These are phyloP conservation scores for Dolichotis patagonum DNA, from an alignment of 2,113 vertebrate species.

Conservation along the genomic window DNA sequence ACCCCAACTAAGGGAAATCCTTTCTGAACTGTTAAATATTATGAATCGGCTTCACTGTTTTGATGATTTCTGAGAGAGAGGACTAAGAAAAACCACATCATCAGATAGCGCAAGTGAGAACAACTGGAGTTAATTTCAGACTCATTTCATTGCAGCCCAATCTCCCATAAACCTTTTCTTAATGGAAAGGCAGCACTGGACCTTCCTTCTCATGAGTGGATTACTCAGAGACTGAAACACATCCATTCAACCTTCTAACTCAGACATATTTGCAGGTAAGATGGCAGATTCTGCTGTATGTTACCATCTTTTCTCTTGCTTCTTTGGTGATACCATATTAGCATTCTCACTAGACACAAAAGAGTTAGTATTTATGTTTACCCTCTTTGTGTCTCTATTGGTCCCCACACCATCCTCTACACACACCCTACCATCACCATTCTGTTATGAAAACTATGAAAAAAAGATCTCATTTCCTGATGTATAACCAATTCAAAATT, in stretches of 20 bases:
- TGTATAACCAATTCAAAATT: neutral
- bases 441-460: neutral
- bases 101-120: neutral
- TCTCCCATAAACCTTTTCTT: neutral
- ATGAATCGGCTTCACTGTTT: constrained; percentile 8
- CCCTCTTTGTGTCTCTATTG: neutral
- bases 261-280: neutral
- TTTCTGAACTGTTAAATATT: neutral
- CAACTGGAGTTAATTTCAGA: neutral
- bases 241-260: neutral
- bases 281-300: neutral
- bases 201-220: neutral
- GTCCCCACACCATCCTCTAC: neutral
- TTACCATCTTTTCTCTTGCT: neutral
- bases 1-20: neutral
- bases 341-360: neutral
- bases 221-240: neutral
- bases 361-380: neutral
- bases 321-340: neutral
- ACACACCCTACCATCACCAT: neutral
- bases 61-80: constrained; percentile 32
- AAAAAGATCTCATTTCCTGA: constrained; percentile 10
- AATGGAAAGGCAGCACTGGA: neutral
- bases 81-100: neutral
- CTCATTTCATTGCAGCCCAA: neutral